A percentile compares a stretch with the other conserved stretches of the same genome.
Conservation (phyloP, 2,113 vertebrate genomes). For the Saimiri boliviensis region DNA sequence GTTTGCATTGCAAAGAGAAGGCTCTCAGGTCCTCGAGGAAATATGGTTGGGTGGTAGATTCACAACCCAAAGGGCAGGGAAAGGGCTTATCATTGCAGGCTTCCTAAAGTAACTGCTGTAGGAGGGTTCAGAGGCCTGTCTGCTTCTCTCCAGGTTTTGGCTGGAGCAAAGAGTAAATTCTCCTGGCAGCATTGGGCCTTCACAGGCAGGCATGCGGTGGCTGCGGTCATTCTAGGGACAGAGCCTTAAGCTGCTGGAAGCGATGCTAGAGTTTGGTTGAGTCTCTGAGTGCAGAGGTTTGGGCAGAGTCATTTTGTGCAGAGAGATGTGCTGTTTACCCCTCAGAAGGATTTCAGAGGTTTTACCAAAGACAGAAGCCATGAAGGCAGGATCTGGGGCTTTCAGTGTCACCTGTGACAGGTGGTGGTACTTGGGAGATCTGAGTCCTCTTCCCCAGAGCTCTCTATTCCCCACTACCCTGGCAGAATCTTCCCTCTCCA, state of each 20-base stretch:
- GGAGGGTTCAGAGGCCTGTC: rapidly evolving
- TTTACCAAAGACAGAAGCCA: neutral
- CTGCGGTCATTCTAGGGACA: too few relatives aligned
- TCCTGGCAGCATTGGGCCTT: neutral
- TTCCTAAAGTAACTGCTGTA: neutral
- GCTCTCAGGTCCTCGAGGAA: neutral
- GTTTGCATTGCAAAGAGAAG: neutral
- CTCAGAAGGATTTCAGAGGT: neutral
- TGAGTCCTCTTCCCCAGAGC: neutral
- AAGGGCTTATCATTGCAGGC: neutral
- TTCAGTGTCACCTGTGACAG: neutral
- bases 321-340: neutral
- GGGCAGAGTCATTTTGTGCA: rapidly evolving
- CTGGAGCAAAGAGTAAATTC: too few relatives aligned
- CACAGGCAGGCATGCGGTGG: neutral
- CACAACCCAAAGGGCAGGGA: neutral
- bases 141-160: neutral
- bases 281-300: neutral
- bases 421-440: rapidly evolving
- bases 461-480: neutral
- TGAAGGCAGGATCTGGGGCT: neutral
- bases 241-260: neutral
- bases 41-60: neutral
- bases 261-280: too few relatives aligned
- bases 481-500: neutral